phyloP scores from a whole-genome alignment of 2,888 invertebrate species.

The Tetheella fluctuosa region DNA sequence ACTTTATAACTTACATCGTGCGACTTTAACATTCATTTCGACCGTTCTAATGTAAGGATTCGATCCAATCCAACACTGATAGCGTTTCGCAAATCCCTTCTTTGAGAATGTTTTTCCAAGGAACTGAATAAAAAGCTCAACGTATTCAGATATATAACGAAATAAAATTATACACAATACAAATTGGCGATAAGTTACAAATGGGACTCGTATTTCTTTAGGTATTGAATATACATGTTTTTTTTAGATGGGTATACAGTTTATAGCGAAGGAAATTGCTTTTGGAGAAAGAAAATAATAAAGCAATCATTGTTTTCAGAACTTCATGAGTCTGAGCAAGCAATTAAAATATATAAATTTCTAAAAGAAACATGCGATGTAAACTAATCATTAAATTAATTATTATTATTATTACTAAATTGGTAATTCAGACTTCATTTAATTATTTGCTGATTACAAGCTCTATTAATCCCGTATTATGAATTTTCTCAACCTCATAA shows the following conservation, averaged over 20 bases:
- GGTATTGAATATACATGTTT: too few relatives aligned
- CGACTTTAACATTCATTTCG: slow-evolving; percentile 39
- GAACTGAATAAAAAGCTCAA: slow-evolving; percentile 15
- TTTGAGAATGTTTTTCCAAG: slow-evolving; percentile 27
- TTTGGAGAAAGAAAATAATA: too few relatives aligned
- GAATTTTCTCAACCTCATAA: not conserved
- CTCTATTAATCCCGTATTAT: not conserved
- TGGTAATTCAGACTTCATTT: not conserved
- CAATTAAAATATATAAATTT: too few relatives aligned
- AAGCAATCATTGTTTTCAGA: too few relatives aligned
- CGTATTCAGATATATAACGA: not conserved
- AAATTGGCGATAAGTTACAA: not conserved
- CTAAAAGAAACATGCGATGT: too few relatives aligned
- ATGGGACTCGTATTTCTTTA: not conserved
- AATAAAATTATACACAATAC: slow-evolving; percentile 1
- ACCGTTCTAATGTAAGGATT: slow-evolving; percentile 24
- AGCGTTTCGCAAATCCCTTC: slow-evolving; percentile 36
- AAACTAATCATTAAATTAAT: not conserved
- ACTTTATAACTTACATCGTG: slow-evolving; percentile 31
- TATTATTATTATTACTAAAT: too few relatives aligned
- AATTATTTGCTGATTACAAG: not conserved
- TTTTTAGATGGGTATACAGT: too few relatives aligned
- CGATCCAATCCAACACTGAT: slow-evolving; percentile 35
- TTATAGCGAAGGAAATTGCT: too few relatives aligned
- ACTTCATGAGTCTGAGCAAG: too few relatives aligned